These are phyloP conservation scores for Onthophagus taurus DNA, from an alignment of 1,140 invertebrate species.

Conservation along the genomic window DNA sequence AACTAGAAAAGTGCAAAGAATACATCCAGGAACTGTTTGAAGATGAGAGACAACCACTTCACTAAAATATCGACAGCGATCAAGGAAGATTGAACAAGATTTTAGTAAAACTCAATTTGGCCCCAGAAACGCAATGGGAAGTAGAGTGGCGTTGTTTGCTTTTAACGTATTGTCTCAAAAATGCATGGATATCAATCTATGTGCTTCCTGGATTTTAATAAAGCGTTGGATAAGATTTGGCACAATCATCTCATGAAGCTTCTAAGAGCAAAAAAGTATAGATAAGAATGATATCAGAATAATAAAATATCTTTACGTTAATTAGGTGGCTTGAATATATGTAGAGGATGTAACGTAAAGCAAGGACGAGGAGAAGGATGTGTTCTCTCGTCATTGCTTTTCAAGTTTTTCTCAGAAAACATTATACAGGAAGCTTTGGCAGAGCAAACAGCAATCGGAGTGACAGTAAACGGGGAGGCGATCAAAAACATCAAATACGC, in stretches of 20 bases:
- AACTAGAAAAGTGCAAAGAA: conserved; percentile 12
- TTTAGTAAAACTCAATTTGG: conserved; percentile 21
- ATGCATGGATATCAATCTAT: conserved; percentile 18
- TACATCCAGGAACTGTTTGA: conserved; percentile 17
- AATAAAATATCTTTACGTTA: conserved; percentile 15
- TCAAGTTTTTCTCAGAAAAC: conserved; percentile 12
- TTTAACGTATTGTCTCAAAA: conserved; percentile 19
- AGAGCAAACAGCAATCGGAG: conserved; percentile 10
- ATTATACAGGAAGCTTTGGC: conserved; percentile 18
- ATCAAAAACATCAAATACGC: conserved; percentile 22
- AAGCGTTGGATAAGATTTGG: conserved; percentile 13
- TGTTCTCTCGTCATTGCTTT: conserved; percentile 3
- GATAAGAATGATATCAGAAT: conserved; percentile 13
- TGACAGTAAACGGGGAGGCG: conserved; percentile 15
- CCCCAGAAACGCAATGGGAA: conserved; percentile 21
- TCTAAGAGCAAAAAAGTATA: conserved; percentile 11
- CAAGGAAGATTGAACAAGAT: conserved; percentile 19
- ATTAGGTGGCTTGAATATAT: conserved; percentile 5
- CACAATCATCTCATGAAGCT: conserved; percentile 13
- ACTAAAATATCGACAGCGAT: conserved; percentile 3
- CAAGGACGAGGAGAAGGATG: not conserved
- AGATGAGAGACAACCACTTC: conserved; percentile 2
- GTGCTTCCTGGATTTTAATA: conserved; percentile 23
- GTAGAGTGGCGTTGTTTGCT: conserved; percentile 21
- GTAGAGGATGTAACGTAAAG: conserved; percentile 8